Base-by-base conservation (phyloP, 2,797 vertebrate species). In the Falco naumanni region DNA sequence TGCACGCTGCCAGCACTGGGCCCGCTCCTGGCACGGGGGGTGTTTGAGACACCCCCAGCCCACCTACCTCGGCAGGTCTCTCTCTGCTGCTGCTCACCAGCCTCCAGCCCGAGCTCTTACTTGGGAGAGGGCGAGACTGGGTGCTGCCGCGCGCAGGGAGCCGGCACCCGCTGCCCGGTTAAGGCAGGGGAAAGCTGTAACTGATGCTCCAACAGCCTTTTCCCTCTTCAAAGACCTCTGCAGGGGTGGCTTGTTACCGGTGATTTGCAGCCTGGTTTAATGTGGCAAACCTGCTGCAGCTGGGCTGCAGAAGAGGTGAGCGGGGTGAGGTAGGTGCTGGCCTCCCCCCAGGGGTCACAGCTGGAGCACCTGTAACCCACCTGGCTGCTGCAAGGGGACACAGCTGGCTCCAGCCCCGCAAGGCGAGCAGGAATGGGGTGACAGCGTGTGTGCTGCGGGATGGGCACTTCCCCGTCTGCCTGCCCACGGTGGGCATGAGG, bases 1-100 rank as follows among this genome's bases (percentile, higher is more conserved):
- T 59, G 31, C 19, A 22, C 14, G 6, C 28, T 60, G 59, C 34
- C 54, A 53, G 63, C 4, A 33, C 7, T n/a, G 21, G 47, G 37
- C 29, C 18, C 0, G 0, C n/a, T 66, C 14, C 24, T 28, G 5
- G 20, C 31, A 39, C 8, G 12, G 43, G 29, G 11, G 6, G 2
- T 4, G 6, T 60, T 56, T 48, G 20, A 87, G 45, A 13, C 54
- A 76, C 59, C 7, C 51, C 8, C 9, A 84, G n/a, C 51, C 39
- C 64, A 59, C 68, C 24, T 47, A 24, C 70, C 48, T 72, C 48
- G 16, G 43, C 34, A 85, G 11, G 19, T 68, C 43, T 80, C 26
- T 39, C 45, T 60, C 56, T 10, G 69, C 34, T 74, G 56, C 57
- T 85, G 39, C 41, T 20, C 34, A 68, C n/a, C 34, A 29, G 48